Base-by-base conservation (phyloP, 2,797 vertebrate species). In the Pipistrellus nathusii region DNA sequence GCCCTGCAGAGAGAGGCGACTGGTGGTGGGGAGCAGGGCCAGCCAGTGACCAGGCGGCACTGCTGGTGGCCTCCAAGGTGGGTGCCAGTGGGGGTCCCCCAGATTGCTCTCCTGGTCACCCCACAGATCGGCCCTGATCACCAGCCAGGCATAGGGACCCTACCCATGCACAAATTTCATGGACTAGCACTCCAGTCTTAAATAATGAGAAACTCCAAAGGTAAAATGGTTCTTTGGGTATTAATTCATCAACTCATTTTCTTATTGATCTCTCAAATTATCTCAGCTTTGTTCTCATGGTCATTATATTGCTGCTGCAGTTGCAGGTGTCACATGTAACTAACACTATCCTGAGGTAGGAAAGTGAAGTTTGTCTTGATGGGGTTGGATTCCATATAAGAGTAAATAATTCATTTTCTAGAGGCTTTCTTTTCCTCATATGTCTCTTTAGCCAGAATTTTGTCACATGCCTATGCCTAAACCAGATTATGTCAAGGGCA, bases 391-490 rank as follows among this genome's bases (percentile, higher is more conserved):
- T 69, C 18, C 17, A 35, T 30, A 2, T 11, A 38, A 89, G 23
- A 41, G 1, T 46, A 8, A 72, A 71, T 35, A 38, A 76, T 59
- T 11, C 6, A 69, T 85, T 88, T 88, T 66, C 13, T n/a, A 71
- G n/a, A 66, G 14, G 8, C 2, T 20, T 41, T 20, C 30, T 88
- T 92, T 14, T 12, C 35, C 17, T 85, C 25, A 17, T 21, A 3
- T 27, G 21, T 55, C 6, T 41, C 14, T 85, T 88, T 68, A 12
- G 21, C 17, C 6, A 92, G 51, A 85, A 66, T 62, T 66, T 91
- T 86, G 55, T 90, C 73, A 77, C 14, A 55, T 62, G 27, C n/a
- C 14, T 32, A 83, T 83, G 17, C 44, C 44, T 88, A 88, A 92
- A 64, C 4, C n/a, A 55, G 20, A 85, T 80, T 91, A n/a, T 95